Conservation (phyloP, 1,140 invertebrate genomes). For the Bombyx mandarina region DNA sequence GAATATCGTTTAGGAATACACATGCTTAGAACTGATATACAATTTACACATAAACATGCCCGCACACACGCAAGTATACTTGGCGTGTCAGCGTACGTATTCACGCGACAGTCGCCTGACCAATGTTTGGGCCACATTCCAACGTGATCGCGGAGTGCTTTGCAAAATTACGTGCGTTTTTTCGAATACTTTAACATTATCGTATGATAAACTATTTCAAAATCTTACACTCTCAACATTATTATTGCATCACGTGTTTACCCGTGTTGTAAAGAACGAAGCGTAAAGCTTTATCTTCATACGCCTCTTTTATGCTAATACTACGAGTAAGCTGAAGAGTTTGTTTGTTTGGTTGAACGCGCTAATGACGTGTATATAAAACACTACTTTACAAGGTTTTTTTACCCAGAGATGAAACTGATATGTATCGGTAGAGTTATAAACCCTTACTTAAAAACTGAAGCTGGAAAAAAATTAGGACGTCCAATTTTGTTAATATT, state of each 20-base stretch:
- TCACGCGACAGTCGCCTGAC: constrained; percentile 48
- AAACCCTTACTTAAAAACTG: too few species aligned
- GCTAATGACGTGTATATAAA: too few species aligned
- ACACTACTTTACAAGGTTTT: too few species aligned
- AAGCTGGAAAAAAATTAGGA: too few species aligned
- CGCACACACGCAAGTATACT: constrained; percentile 17
- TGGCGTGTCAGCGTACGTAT: constrained; percentile 26
- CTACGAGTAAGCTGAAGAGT: too few species aligned
- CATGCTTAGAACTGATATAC: background rate
- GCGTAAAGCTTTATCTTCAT: background rate
- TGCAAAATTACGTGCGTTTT: constrained; percentile 19
- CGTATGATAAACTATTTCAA: background rate
- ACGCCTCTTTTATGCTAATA: background rate
- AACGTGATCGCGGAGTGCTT: constrained; percentile 26
- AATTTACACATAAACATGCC: constrained; percentile 25
- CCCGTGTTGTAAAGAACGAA: background rate
- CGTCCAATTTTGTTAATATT: too few species aligned
- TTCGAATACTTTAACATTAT: background rate
- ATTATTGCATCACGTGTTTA: background rate
- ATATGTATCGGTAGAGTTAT: too few species aligned
- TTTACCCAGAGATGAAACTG: too few species aligned
- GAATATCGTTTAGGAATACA: background rate
- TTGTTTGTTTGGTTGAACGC: too few species aligned
- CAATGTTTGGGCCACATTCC: constrained; percentile 44
- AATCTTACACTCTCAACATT: background rate